These are phyloP conservation scores for Geotrypetes seraphini DNA, from an alignment of 2,797 vertebrate genomes.

Conservation along the genomic window DNA sequence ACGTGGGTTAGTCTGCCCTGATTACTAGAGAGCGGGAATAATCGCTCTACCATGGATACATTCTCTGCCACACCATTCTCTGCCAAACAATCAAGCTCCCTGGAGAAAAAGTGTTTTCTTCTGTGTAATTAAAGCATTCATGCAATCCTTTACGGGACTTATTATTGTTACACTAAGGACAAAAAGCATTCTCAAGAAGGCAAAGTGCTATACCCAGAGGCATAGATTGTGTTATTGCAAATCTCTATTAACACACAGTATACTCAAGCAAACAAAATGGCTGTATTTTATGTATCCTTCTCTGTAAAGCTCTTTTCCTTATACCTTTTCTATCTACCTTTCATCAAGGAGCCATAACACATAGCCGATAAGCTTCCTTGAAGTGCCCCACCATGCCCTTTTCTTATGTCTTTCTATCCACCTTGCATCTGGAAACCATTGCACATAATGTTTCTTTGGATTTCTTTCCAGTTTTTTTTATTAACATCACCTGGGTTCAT, in stretches of 20 bases:
- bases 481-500: too few species aligned
- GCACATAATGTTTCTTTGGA: too few species aligned
- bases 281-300: too few species aligned
- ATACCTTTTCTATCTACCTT: too few species aligned
- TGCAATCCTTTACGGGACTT: constrained; percentile 11
- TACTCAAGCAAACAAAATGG: background rate
- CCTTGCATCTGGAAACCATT: too few species aligned
- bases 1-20: too few species aligned
- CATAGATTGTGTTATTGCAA: constrained; percentile 15
- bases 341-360: too few species aligned
- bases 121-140: constrained; percentile 20
- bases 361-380: too few species aligned
- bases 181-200: constrained; percentile 6
- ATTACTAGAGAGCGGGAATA: constrained; percentile 21
- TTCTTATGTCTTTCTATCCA: too few species aligned
- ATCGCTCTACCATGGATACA: constrained; percentile 6
- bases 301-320: too few species aligned
- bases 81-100: constrained; percentile 24
- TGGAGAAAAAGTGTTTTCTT: constrained; percentile 41
- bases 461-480: too few species aligned
- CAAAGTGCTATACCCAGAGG: constrained; percentile 5
- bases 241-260: background rate
- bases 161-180: constrained; percentile 25
- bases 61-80: constrained; percentile 35
- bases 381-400: too few species aligned